Evolutionary conservation across 2,113 vertebrate species (phyloP), one percentile per base, ranked within the genome.

Genomic region (Amphiprion ocellaris): DNA sequence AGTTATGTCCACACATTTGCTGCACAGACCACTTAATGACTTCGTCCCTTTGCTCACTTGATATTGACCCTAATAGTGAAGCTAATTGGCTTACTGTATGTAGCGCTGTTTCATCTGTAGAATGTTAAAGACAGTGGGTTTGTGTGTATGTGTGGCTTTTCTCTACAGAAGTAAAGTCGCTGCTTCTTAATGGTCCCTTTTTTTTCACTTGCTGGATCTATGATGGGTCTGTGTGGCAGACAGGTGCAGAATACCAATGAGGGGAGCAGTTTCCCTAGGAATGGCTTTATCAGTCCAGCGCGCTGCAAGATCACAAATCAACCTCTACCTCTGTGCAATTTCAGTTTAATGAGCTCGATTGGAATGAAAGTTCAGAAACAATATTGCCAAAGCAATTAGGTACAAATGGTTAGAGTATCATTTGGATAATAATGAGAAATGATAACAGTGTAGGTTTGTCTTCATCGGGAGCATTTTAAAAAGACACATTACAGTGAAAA

Each of bases 171-270:
- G 84, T 60, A 49, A 62, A 81, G 74, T 83, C 75, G 46, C 76
- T 85, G 71, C 80, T 70, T 83, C 76, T 81, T 85, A 91, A 90
- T 84, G 79, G 67, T 70, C 54, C 74, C 33, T 33, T 23, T 81
- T 82, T 62, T 64, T 79, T 58, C n/a, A 24, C 63, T 77, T n/a
- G 59, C 63, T 67, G 82, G 76, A 71, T 83, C 69, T 63, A 52
- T 30, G 77, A 82, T 60, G 70, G 65, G 54, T 74, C 60, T 77
- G 74, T 83, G 79, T 46, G 75, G 53, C 64, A 59, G 80, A 71
- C 85, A 82, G 78, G 79, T 84, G 76, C 81, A 72, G 88, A 91
- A 91, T 93, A 89, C 86, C 79, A 92, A 92, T 86, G 81, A 87
- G 82, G n/a, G 47, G 56, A 67, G 73, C 52, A 24, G 85, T 78